Conservation (phyloP, 64 coral and sea anemone genomes). For the Catalaphyllia jardinei region DNA sequence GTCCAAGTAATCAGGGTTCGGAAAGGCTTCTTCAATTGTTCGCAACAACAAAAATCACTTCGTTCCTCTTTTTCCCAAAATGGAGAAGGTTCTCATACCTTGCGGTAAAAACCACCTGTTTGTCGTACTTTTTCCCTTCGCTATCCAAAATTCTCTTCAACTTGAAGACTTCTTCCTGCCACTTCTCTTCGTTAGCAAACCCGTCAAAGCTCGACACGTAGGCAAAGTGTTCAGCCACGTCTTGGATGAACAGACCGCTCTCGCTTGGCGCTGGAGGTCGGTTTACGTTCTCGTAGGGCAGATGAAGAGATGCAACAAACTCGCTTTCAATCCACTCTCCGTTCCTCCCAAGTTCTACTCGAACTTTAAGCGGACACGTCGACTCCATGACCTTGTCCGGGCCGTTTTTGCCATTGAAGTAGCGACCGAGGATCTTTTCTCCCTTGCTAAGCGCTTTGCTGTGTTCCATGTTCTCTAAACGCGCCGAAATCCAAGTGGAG, state of each 20-base stretch:
- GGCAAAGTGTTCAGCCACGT: conserved; percentile 76
- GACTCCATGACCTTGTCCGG: conserved; percentile 72
- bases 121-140: conserved; percentile 55
- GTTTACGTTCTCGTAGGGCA: conserved; percentile 66
- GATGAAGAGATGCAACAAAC: conserved; percentile 68
- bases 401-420: conserved; percentile 78
- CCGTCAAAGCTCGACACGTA: conserved; percentile 72
- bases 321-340: conserved; percentile 24
- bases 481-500: conserved; percentile 77
- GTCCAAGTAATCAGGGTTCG: not conserved
- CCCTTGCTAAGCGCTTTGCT: conserved; percentile 69
- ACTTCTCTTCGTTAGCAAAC: conserved; percentile 31
- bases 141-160: conserved; percentile 63
- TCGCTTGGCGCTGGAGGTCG: conserved; percentile 75
- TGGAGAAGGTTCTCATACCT: conserved; percentile 67
- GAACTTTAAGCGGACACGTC: conserved; percentile 76
- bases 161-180: conserved; percentile 19
- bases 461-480: conserved; percentile 41
- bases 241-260: conserved; percentile 74
- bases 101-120: conserved; percentile 48
- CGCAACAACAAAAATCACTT: conserved; percentile 49
- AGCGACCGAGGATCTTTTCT: conserved; percentile 61
- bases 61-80: conserved; percentile 72
- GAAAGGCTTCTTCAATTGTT: not conserved
- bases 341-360: conserved; percentile 42